A percentile compares a stretch with the other conserved stretches of the same genome.
phyloP scores from a whole-genome alignment of 2,888 invertebrate genomes.

The Andrena flavipes region DNA sequence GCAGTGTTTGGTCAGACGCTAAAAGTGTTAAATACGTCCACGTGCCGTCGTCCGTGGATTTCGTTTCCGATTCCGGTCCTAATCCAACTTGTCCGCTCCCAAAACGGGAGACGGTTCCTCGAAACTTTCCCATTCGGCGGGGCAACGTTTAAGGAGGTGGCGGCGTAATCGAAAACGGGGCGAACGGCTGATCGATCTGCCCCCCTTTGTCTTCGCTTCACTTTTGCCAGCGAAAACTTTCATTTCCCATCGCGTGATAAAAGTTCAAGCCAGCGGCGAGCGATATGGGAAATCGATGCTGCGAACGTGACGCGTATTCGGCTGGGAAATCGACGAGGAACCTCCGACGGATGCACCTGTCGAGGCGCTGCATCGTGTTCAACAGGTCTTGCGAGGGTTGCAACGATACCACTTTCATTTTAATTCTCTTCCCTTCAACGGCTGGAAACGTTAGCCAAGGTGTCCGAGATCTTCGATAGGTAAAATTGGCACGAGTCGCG shows the following conservation, averaged over 20 bases:
- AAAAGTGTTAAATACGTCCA: conserved; percentile 8
- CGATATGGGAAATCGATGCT: conserved; percentile 68
- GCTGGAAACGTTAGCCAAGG: conserved; percentile 14
- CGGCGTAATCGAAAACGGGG: conserved; percentile 50
- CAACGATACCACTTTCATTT: conserved; percentile 45
- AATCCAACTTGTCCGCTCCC: neutral
- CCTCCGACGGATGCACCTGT: conserved; percentile 35
- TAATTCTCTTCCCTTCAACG: conserved; percentile 42
- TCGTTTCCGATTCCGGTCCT: neutral
- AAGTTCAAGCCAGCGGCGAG: conserved; percentile 43
- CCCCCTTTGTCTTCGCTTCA: conserved; percentile 44
- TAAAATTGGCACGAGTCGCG: neutral
- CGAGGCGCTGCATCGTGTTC: conserved; percentile 42
- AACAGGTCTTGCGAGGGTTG: conserved; percentile 65
- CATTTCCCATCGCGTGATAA: conserved; percentile 56
- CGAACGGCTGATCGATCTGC: conserved; percentile 55
- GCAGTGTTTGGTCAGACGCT: neutral
- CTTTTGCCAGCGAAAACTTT: conserved; percentile 57
- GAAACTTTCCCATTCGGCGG: conserved; percentile 29
- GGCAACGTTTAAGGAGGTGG: conserved; percentile 5
- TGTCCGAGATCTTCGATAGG: neutral
- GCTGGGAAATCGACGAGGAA: conserved; percentile 44
- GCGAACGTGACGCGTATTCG: conserved; percentile 51
- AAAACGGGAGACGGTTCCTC: neutral
- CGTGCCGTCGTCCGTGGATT: conserved; percentile 5